Evolutionary conservation across 1,140 invertebrate species (phyloP).

Genomic region (Zaprionus nigranus): DNA sequence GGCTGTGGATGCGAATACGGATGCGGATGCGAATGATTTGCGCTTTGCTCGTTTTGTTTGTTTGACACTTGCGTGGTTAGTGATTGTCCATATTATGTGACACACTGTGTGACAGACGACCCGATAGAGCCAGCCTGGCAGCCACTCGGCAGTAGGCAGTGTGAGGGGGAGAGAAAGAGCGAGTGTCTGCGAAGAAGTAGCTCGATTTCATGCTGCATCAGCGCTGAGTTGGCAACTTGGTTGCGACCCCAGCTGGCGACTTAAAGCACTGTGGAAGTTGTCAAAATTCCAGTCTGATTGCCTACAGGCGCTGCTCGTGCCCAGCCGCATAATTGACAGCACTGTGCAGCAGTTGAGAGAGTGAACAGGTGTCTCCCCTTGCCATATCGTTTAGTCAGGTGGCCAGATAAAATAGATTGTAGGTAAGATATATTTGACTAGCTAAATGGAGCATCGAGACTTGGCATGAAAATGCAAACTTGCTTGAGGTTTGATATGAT

Average conservation of each 20-base stretch:
- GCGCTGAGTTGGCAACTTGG: conserved; percentile 57
- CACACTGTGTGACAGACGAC: conserved; percentile 53
- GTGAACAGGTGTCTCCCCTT: not conserved
- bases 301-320: conserved; percentile 11
- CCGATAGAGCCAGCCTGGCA: conserved; percentile 22
- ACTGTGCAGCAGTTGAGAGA: conserved; percentile 5
- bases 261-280: conserved; percentile 36
- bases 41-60: conserved; percentile 64
- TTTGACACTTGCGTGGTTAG: conserved; percentile 76
- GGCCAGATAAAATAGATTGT: not conserved
- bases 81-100: conserved; percentile 78
- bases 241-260: conserved; percentile 7
- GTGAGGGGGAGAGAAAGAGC: not conserved
- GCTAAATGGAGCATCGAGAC: not conserved
- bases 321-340: conserved; percentile 18
- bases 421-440: not conserved
- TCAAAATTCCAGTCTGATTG: conserved; percentile 40
- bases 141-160: too few species aligned
- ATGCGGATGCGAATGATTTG: conserved; percentile 30
- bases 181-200: conserved; percentile 8
- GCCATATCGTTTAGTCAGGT: not conserved
- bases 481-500: not conserved
- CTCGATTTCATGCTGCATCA: conserved; percentile 52
- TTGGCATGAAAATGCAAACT: not conserved
- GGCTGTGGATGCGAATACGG: conserved; percentile 23